phyloP scores from a whole-genome alignment of 2,113 vertebrate species.

The Gnathonemus longibarbis region DNA sequence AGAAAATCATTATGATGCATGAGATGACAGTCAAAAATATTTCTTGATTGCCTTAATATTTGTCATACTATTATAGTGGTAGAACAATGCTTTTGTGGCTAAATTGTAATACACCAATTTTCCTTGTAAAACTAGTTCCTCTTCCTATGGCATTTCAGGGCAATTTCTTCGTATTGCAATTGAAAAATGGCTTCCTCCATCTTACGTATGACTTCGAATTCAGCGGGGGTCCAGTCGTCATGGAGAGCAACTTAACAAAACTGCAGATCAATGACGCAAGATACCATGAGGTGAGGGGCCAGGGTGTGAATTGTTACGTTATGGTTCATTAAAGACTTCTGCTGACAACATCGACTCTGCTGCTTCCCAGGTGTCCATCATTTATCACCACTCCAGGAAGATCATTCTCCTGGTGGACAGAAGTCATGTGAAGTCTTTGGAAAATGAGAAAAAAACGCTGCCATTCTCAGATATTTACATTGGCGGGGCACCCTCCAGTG shows the following conservation, averaged over 20 bases:
- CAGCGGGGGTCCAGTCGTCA: constrained; percentile 65
- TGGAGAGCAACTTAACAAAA: constrained; percentile 75
- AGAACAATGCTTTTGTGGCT: not conserved
- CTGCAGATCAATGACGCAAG: constrained; percentile 86
- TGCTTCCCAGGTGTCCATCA: constrained; percentile 80
- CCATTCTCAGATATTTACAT: constrained; percentile 91
- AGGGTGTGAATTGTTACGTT: not conserved
- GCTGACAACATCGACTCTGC: not conserved
- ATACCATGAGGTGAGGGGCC: constrained; percentile 81
- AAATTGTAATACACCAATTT: not conserved
- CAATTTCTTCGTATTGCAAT: constrained; percentile 83
- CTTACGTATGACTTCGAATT: constrained; percentile 91
- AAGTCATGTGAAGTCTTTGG: constrained; percentile 81
- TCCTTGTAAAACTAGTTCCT: not conserved
- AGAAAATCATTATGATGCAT: not conserved
- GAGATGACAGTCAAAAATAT: not conserved
- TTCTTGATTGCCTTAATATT: not conserved
- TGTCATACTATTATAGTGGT: not conserved
- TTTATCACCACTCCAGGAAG: constrained; percentile 96
- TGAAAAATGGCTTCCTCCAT: constrained; percentile 77
- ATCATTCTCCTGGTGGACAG: constrained; percentile 92
- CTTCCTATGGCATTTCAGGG: constrained; percentile 55
- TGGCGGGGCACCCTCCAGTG: constrained; percentile 76
- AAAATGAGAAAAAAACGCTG: constrained; percentile 82
- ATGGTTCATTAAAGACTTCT: not conserved